Percentiles rank a stretch among this genome's conserved stretches.
phyloP scores from a whole-genome alignment of 2,113 vertebrate species.

The Amphiprion percula region DNA sequence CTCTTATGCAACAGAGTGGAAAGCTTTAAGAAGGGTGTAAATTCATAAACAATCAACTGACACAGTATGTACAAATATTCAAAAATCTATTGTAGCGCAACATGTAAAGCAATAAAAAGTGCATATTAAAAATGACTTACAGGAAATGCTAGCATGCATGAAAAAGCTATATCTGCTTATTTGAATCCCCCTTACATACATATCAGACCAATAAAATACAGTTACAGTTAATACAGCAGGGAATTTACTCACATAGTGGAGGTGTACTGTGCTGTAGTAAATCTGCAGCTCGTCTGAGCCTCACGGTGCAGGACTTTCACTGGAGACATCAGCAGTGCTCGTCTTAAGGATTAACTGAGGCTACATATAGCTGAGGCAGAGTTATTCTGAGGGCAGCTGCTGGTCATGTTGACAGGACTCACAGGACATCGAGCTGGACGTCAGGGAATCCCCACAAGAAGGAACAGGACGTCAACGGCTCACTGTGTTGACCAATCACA shows the following conservation, averaged over 20 bases:
- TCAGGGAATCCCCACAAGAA: conserved; percentile 1
- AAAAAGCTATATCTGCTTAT: neutral
- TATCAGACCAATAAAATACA: neutral
- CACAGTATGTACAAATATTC: neutral
- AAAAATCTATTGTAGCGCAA: neutral
- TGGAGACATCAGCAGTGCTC: conserved; percentile 45
- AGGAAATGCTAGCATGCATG: neutral
- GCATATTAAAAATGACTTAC: neutral
- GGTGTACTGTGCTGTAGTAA: conserved; percentile 18
- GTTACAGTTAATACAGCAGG: neutral
- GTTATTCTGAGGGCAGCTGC: conserved; percentile 68
- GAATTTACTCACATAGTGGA: conserved; percentile 71
- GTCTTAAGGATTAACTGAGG: conserved; percentile 80
- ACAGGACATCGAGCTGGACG: conserved; percentile 10
- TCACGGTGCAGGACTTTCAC: conserved; percentile 66
- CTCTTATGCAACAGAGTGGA: conserved; percentile 67
- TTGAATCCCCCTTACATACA: neutral
- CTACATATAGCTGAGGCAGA: conserved; percentile 75
- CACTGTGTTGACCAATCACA: neutral
- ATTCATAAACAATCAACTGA: neutral
- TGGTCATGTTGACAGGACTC: conserved; percentile 31
- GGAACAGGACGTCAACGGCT: neutral
- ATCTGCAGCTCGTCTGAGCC: conserved; percentile 54
- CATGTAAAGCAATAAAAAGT: neutral
- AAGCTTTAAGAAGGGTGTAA: conserved; percentile 17